Conservation (phyloP, 2,888 invertebrate genomes). For the Melitaea athalia region DNA sequence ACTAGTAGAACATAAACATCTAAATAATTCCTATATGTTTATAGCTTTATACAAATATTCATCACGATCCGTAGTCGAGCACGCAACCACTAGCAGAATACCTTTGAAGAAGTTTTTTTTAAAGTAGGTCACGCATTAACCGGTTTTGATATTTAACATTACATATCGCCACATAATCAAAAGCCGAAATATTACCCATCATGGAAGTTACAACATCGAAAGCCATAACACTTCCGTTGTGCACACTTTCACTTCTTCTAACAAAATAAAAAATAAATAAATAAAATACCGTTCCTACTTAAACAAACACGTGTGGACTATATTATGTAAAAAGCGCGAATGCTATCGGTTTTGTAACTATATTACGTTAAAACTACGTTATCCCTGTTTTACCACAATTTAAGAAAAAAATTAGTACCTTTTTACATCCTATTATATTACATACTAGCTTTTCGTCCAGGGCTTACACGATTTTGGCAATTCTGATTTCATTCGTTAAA, state of each 20-base stretch:
- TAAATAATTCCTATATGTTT: too few species aligned
- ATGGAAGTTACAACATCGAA: conserved; percentile 51
- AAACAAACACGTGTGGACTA: neutral
- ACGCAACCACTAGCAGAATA: neutral
- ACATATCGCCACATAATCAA: conserved; percentile 66
- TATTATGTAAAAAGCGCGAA: neutral
- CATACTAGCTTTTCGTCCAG: too few species aligned
- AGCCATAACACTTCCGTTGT: conserved; percentile 42
- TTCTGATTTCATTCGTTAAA: too few species aligned
- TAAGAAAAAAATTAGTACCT: too few species aligned
- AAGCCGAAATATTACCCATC: conserved; percentile 53
- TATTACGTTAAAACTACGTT: neutral
- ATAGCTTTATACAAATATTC: neutral
- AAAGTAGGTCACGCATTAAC: conserved; percentile 42
- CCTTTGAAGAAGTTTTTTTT: conserved; percentile 13
- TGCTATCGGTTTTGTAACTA: neutral
- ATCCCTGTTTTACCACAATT: too few species aligned
- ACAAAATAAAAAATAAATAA: conserved; percentile 19
- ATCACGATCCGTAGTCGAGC: neutral
- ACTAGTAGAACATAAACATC: too few species aligned
- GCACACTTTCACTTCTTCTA: conserved; percentile 53
- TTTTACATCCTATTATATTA: too few species aligned
- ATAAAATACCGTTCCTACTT: conserved; percentile 4
- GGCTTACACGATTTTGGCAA: too few species aligned
- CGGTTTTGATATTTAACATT: conserved; percentile 54